Base-by-base conservation (phyloP, 2,797 vertebrate genomes). In the Cryptoblepharus egeriae region DNA sequence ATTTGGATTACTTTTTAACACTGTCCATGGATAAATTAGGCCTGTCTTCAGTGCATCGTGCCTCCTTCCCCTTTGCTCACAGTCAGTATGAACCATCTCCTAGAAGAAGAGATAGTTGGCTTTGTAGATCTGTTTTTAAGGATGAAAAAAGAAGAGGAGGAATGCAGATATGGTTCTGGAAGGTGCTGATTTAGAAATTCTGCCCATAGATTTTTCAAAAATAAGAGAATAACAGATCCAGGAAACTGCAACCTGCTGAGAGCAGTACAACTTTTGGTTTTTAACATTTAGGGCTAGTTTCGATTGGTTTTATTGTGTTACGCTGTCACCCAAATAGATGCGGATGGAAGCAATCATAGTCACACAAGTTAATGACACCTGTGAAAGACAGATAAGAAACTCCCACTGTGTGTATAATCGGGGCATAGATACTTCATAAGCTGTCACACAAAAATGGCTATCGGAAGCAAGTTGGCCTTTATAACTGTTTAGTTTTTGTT, bases 381-480 rank as follows among this genome's bases (percentile, higher is more conserved):
- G 88, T 84, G 39, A 90, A 91, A 89, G 42, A 75, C 68, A 86
- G 88, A 86, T 88, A 88, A 89, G 91, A 91, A 91, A 79, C 61
- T 86, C 89, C 85, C 49, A 77, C 84, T 77, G 89, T 80, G 84
- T 69, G 0, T 49, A 55, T 79, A 87, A 90, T 89, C 82, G 32
- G 26, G 86, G 75, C 0, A 2, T 52, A 82, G 69, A 39, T 3
- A 55, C 71, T 82, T n/a, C 45, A n/a, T 82, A 76, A 28, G 30
- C 22, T 77, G 75, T 70, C 61, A 64, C 70, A 26, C 75, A 81
- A 2, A 78, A 70, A 84, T 77, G 42, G 61, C n/a, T 89, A 7
- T 80, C 45, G 18, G 72, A 61, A 78, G 65, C 61, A 85, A 87
- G 42, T 68, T 64, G 3, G 3, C 24, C 60, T 80, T 90, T 35